Conservation (phyloP, 2,888 invertebrate species). For the Chironomus riparius region DNA sequence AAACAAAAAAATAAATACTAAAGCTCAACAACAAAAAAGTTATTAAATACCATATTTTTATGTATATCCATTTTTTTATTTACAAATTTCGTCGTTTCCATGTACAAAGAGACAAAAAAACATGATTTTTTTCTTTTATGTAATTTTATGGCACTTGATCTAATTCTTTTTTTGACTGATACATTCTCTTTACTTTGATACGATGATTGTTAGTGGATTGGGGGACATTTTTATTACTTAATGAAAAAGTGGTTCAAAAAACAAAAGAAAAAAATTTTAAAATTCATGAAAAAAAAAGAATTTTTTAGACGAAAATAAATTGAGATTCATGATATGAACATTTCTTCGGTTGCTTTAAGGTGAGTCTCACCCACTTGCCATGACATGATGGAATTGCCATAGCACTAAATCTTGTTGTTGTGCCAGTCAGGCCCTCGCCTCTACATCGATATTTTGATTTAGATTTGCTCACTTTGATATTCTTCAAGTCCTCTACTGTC, state of each 20-base stretch:
- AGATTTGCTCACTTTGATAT: slow-evolving; percentile 31
- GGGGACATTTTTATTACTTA: too few relatives aligned
- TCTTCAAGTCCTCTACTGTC: slow-evolving; percentile 14
- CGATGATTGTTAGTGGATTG: slow-evolving; percentile 28
- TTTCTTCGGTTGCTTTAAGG: slow-evolving; percentile 42
- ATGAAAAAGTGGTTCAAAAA: neutral
- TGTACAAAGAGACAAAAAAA: neutral
- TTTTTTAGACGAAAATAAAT: slow-evolving; percentile 41
- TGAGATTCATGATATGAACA: slow-evolving; percentile 38
- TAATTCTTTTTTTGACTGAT: slow-evolving; percentile 13
- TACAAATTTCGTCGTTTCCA: neutral
- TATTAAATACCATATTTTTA: slow-evolving; percentile 4
- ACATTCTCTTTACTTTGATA: neutral
- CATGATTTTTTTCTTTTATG: neutral
- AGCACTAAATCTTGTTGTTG: slow-evolving; percentile 73
- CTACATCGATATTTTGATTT: slow-evolving; percentile 50
- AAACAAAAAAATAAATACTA: neutral
- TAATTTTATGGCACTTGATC: slow-evolving; percentile 20
- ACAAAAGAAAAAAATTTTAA: slow-evolving; percentile 13
- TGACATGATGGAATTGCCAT: slow-evolving; percentile 79
- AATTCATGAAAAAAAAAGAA: neutral
- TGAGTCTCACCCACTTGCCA: slow-evolving; percentile 72
- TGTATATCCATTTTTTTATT: slow-evolving; percentile 1
- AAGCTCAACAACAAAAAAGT: neutral
- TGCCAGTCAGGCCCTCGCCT: slow-evolving; percentile 70